Conservation (phyloP, 2,113 vertebrate species). For the Calyptomena viridis region DNA sequence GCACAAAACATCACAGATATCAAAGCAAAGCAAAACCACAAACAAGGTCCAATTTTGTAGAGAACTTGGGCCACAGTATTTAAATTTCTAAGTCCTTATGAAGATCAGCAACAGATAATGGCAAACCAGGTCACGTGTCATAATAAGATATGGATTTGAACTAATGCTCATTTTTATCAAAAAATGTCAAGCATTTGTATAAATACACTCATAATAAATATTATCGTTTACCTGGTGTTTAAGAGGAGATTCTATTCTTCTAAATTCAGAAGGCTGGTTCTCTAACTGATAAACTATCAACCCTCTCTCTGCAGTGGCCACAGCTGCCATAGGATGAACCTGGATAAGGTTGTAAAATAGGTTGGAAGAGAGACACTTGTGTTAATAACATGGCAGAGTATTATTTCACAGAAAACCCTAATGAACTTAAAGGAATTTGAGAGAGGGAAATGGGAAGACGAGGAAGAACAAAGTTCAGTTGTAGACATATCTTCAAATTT, state of each 20-base stretch:
- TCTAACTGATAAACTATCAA: constrained; percentile 97
- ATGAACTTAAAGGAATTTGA: neutral
- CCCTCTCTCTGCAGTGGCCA: constrained; percentile 94
- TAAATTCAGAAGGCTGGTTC: constrained; percentile 96
- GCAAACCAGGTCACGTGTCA: neutral
- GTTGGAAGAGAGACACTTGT: neutral
- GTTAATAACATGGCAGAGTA: neutral
- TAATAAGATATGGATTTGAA: neutral
- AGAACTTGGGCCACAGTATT: neutral
- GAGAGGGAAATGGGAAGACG: neutral
- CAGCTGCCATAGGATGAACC: constrained; percentile 98
- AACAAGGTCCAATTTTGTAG: neutral
- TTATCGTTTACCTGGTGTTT: constrained; percentile 89
- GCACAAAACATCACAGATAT: neutral
- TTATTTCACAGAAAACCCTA: neutral
- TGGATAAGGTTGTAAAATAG: constrained; percentile 22
- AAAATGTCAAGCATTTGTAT: neutral
- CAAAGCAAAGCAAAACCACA: neutral
- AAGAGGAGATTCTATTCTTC: constrained; percentile 95
- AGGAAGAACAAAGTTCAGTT: neutral
- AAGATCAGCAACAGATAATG: neutral
- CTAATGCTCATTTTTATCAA: neutral
- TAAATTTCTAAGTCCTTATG: neutral
- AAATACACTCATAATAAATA: neutral
- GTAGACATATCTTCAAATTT: neutral